Base-by-base conservation (phyloP, 2,113 vertebrate genomes). In the Nesoenas mayeri region DNA sequence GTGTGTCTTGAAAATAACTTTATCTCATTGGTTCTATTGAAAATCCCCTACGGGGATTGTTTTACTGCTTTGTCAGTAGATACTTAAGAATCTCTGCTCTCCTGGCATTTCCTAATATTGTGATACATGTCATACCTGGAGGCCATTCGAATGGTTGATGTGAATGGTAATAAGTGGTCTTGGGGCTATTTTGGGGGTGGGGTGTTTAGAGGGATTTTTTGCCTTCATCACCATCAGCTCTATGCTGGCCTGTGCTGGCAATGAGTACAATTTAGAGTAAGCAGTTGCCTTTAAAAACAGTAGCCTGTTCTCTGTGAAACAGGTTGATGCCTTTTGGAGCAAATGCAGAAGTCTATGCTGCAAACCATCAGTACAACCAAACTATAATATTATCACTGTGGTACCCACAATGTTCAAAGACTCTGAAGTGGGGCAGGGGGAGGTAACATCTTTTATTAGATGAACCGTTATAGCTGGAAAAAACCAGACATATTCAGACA, bases 11-110 rank as follows among this genome's bases (percentile, higher is more conserved):
- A 78, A 86, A 69, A 50, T 29, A 56, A n/a, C 3, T 38, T 82
- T 69, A 89, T 89, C 89, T 89, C 60, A 48, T 84, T 94, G 91
- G 64, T 84, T 89, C 87, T 93, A 74, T 60, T 62, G 82, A 91
- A 92, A 82, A 91, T 92, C 79, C 77, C n/a, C 34, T 70, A 5
- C 17, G 13, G 54, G 34, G 11, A 38, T 22, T 58, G 17, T 31
- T 82, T 65, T 70, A 16, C 34, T 56, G 11, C 8, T 65, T 29
- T 12, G 64, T 42, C 32, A 22, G 29, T 31, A 51, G 25, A 15
- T 20, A 31, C 11, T 75, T 48, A 15, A 57, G 20, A 57, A 67
- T 85, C 44, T 42, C 21, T 83, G 29, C 42, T 82, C 10, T 65
- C 31, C 24, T 57, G 17, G 16, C 5, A 2, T 53, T 71, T 85